Evolutionary conservation across 2,797 vertebrate species (phyloP).

Genomic region (Pantherophis alleghaniensis): DNA sequence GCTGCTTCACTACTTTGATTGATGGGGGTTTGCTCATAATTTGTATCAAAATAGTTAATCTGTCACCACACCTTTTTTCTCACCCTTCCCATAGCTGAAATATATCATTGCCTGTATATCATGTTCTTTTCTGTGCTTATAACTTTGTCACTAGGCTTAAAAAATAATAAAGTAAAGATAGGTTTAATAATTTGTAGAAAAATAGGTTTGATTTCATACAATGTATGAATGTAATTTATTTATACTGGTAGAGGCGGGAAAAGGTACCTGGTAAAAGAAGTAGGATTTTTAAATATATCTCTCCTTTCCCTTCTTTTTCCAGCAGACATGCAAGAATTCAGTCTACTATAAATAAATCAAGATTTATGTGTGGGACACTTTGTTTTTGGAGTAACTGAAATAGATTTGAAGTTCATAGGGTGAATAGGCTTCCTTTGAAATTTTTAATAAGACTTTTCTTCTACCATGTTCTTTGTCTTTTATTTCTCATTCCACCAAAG

Average conservation of each 20-base stretch:
- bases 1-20: constrained; percentile 47
- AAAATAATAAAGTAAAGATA: not conserved
- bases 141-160: not conserved
- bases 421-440: not conserved
- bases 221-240: not conserved
- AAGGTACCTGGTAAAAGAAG: not conserved
- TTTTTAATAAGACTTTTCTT: not conserved
- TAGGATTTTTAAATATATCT: not conserved
- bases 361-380: not conserved
- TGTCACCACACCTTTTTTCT: constrained; percentile 24
- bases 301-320: not conserved
- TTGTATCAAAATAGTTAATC: constrained; percentile 36
- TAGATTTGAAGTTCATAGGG: not conserved
- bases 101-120: not conserved
- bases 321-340: not conserved
- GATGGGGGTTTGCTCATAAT: constrained; percentile 43
- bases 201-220: not conserved
- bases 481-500: not conserved
- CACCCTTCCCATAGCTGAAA: not conserved
- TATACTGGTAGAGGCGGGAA: not conserved
- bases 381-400: not conserved
- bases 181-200: not conserved
- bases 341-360: not conserved
- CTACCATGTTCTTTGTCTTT: not conserved
- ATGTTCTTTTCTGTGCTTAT: not conserved